Base-by-base conservation (phyloP, 2,888 invertebrate genomes). In the Labia minor region DNA sequence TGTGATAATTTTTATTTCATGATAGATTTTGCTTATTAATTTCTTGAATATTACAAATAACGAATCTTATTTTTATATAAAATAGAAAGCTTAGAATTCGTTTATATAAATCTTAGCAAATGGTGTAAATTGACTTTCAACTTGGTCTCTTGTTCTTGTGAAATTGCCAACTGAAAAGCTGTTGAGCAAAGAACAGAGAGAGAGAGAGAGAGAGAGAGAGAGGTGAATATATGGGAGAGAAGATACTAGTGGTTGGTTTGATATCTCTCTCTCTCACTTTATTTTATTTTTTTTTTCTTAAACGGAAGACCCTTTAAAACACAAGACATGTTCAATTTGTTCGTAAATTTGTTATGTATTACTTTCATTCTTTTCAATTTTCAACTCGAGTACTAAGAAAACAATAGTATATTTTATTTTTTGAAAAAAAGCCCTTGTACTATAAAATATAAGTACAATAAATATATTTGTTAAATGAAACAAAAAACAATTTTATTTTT, bases 101-200 rank as follows among this genome's bases (percentile, higher is more conserved):
- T 49, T 49, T 49, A 49, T 49, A 49, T 49, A 49, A 49, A 49
- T 49, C 49, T 49, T 2, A 49, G 49, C 49, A 49, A 49, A 49
- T 49, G 49, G 49, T 49, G 49, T 49, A 49, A 49, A 49, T 49
- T 49, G 49, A 49, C 49, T 49, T 49, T 49, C 49, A 49, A 49
- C n/a, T 49, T 49, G 49, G n/a, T 49, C 49, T 14, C 49, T 10
- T 49, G 49, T 49, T 49, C 49, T 49, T 49, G 49, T 49, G 49
- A 49, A 49, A 49, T 49, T 49, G 49, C 49, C 49, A 49, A 49
- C 49, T 49, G 49, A 49, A 49, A 49, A 49, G 49, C 49, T 49
- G n/a, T 49, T 11, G 26, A 26, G 49, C n/a, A 14, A 49, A 49
- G 49, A 49, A 16, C 14, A 49, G 49, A 4, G n/a, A n/a, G n/a